Percentiles rank a stretch among this genome's conserved stretches.
phyloP scores from a whole-genome alignment of 2,113 vertebrate genomes.

The Salminus brasiliensis region DNA sequence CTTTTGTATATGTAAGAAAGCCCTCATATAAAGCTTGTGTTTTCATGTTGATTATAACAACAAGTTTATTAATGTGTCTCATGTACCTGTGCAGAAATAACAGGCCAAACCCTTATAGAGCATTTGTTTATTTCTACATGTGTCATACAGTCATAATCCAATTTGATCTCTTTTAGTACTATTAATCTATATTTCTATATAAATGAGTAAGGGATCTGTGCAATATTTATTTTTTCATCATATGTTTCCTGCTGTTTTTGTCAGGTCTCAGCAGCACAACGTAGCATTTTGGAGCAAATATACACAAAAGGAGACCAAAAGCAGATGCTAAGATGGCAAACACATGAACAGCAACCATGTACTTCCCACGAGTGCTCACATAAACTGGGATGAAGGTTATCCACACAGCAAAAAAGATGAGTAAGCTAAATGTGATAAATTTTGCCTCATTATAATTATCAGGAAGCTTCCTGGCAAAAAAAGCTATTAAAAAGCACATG shows the following conservation, averaged over 20 bases:
- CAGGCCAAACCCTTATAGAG: not conserved
- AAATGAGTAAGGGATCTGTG: not conserved
- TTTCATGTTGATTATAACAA: too few relatives aligned
- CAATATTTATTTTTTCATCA: conserved; percentile 57
- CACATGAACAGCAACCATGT: conserved; percentile 64
- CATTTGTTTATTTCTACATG: not conserved
- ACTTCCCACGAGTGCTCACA: conserved; percentile 62
- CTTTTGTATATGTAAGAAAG: too few relatives aligned
- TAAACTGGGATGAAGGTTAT: conserved; percentile 66
- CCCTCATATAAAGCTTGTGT: too few relatives aligned
- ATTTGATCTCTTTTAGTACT: not conserved
- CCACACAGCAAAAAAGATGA: conserved; percentile 69
- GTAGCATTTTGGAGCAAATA: conserved; percentile 64
- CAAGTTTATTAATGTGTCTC: not conserved
- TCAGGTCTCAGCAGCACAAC: conserved; percentile 61
- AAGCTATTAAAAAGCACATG: conserved; percentile 62
- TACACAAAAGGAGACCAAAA: conserved; percentile 63
- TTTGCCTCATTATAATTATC: conserved; percentile 69
- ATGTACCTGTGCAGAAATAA: conserved; percentile 15
- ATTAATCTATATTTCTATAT: not conserved
- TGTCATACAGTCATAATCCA: too few relatives aligned
- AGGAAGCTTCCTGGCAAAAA: conserved; percentile 64
- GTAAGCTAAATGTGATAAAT: conserved; percentile 68
- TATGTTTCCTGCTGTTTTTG: conserved; percentile 60
- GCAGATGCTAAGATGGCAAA: conserved; percentile 67